Evolutionary conservation across 2,113 vertebrate species (phyloP).

Genomic region (Blennius ocellaris): DNA sequence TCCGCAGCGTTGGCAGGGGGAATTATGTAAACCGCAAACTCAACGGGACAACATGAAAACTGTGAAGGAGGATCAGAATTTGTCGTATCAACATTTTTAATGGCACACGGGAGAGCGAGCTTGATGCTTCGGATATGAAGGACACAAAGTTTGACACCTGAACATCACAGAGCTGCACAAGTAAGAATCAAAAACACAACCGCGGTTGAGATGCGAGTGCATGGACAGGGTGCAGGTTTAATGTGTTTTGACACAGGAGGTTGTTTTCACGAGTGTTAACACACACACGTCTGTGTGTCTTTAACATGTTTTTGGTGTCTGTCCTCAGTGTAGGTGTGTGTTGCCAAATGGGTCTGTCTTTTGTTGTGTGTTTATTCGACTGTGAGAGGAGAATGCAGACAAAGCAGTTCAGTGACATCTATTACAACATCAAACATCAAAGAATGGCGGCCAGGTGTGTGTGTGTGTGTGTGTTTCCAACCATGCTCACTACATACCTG

Average conservation of each 20-base stretch:
- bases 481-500: not conserved
- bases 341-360: constrained; percentile 1
- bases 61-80: not conserved
- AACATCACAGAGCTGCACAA: not conserved
- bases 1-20: accelerated
- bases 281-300: not conserved
- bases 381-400: constrained; percentile 39
- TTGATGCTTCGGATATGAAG: not conserved
- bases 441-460: too few relatives aligned
- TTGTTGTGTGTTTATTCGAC: not conserved
- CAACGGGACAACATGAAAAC: constrained; percentile 10
- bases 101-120: not conserved
- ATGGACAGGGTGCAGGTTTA: too few relatives aligned
- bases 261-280: not conserved
- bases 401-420: constrained; percentile 56
- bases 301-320: constrained; percentile 2
- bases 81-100: not conserved
- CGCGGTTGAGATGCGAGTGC: too few relatives aligned
- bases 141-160: constrained; percentile 16
- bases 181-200: constrained; percentile 14
- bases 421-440: not conserved
- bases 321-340: not conserved
- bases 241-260: not conserved
- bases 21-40: not conserved
- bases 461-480: not conserved